phyloP scores from a whole-genome alignment of 2,113 vertebrate genomes.

The Acrocephalus kingi region DNA sequence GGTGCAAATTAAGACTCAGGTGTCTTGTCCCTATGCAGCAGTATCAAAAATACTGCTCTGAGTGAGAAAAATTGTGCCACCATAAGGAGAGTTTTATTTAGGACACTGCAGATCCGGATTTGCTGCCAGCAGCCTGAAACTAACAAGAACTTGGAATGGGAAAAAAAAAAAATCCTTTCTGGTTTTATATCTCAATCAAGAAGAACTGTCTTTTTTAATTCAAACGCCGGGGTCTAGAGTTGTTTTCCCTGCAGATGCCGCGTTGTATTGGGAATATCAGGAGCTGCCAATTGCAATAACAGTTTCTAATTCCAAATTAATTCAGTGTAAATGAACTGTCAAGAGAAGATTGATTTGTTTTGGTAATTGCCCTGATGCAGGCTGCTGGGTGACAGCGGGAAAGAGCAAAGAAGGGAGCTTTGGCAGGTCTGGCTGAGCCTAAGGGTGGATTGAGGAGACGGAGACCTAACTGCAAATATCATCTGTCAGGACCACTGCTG shows the following conservation, averaged over 20 bases:
- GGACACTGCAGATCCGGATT: neutral
- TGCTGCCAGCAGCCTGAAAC: neutral
- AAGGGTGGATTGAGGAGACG: conserved; percentile 70
- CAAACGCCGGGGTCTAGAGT: conserved; percentile 61
- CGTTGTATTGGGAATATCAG: conserved; percentile 82
- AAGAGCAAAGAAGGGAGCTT: conserved; percentile 78
- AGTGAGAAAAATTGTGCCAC: neutral
- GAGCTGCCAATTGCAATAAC: conserved; percentile 88
- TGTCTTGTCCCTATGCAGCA: neutral
- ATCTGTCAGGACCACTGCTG: conserved; percentile 80
- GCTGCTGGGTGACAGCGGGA: conserved; percentile 83
- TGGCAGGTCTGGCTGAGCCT: conserved; percentile 78
- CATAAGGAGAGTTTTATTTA: neutral
- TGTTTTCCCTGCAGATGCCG: conserved; percentile 63
- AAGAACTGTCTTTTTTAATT: conserved; percentile 83
- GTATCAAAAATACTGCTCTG: neutral
- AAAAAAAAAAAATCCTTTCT: conserved; percentile 50
- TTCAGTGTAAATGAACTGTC: conserved; percentile 96
- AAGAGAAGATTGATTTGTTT: conserved; percentile 90
- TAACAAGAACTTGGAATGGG: neutral
- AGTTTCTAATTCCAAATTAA: conserved; percentile 92
- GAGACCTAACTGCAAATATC: conserved; percentile 70
- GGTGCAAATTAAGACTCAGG: neutral
- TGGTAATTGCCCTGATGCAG: conserved; percentile 81
- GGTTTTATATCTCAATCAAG: conserved; percentile 72